Evolutionary conservation across 2,888 invertebrate species (phyloP).

Genomic region (Hypena proboscidalis): DNA sequence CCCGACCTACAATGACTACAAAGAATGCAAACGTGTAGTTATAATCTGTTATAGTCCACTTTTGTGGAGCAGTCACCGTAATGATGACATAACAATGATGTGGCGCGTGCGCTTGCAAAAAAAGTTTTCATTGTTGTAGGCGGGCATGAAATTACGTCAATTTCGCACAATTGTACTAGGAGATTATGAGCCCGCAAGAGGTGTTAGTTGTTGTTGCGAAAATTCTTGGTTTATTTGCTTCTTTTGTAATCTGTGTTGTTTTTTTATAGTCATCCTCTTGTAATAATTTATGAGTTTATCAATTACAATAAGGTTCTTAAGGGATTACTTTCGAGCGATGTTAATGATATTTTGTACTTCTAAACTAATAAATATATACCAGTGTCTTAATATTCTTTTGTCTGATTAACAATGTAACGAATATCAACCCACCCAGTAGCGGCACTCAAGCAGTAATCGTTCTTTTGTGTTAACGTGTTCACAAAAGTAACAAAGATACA

Average conservation of each 20-base stretch:
- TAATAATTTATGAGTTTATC: too few relatives aligned
- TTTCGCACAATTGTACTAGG: slow-evolving; percentile 84
- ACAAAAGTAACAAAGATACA: neutral
- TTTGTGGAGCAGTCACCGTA: slow-evolving; percentile 73
- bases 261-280: neutral
- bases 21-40: slow-evolving; percentile 57
- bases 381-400: too few relatives aligned
- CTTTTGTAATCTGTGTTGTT: neutral
- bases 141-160: slow-evolving; percentile 76
- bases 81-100: slow-evolving; percentile 77
- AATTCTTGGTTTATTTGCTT: slow-evolving; percentile 16
- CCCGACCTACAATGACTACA: slow-evolving; percentile 76
- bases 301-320: too few relatives aligned
- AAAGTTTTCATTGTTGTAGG: slow-evolving; percentile 60
- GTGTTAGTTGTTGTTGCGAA: slow-evolving; percentile 59
- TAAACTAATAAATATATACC: too few relatives aligned
- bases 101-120: slow-evolving; percentile 74
- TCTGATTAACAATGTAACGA: too few relatives aligned
- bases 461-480: too few relatives aligned
- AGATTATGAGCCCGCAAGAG: slow-evolving; percentile 55
- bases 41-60: slow-evolving; percentile 65
- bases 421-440: too few relatives aligned
- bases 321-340: too few relatives aligned
- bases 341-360: too few relatives aligned
- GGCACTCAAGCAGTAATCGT: slow-evolving; percentile 1